These are phyloP conservation scores for Paracanthobrama guichenoti DNA, from an alignment of 2,113 vertebrate species.

Conservation along the genomic window DNA sequence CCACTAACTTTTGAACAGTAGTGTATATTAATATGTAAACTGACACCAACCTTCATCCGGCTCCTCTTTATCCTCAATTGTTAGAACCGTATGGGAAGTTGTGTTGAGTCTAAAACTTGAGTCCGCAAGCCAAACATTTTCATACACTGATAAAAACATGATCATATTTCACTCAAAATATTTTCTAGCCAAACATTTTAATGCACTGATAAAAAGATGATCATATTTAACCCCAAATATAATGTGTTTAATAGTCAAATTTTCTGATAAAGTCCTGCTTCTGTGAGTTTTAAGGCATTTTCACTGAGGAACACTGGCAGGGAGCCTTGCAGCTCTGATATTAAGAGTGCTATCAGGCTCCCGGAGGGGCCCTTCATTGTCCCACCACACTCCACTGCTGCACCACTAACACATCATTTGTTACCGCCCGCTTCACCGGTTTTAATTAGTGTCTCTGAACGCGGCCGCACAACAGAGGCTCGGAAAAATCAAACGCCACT, in stretches of 20 bases:
- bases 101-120: not conserved
- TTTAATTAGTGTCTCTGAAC: constrained; percentile 78
- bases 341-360: constrained; percentile 60
- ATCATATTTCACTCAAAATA: too few species aligned
- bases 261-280: too few species aligned
- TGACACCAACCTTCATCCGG: not conserved
- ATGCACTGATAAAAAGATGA: not conserved
- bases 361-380: constrained; percentile 75
- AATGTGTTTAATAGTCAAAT: too few species aligned
- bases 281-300: not conserved
- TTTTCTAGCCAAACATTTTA: not conserved
- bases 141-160: not conserved
- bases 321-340: not conserved
- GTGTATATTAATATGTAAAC: not conserved
- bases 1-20: not conserved
- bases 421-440: constrained; percentile 66
- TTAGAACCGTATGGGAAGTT: too few species aligned
- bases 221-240: not conserved
- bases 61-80: not conserved
- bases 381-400: constrained; percentile 75
- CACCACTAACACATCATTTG: constrained; percentile 77
- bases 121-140: not conserved
- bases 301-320: not conserved
- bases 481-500: constrained; percentile 6
- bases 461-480: constrained; percentile 54